Evolutionary conservation across 2,888 invertebrate species (phyloP), one percentile per base, ranked within the genome.

Genomic region (Limnephilus lunatus): DNA sequence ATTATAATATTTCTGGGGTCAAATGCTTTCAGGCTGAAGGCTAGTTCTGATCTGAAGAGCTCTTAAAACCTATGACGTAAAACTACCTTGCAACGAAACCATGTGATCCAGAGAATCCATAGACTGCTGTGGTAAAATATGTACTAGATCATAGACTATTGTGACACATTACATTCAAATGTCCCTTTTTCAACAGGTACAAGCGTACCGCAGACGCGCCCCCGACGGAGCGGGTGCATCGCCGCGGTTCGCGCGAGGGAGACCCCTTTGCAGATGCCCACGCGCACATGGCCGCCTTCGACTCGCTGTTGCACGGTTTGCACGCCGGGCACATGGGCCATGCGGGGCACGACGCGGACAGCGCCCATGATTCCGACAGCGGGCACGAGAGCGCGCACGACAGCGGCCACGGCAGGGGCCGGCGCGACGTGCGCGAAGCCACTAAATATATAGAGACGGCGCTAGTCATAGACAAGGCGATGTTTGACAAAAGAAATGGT

Each of bases 381-480:
- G 80, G 68, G 11, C n/a, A 25, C n/a, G 44, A 82, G 39, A 39
- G 7, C 39, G 7, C 39, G 39, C 39, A 5, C 39, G 39, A 39
- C 39, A 39, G 39, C 39, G 80, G 68, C 9, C 39, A 25, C n/a
- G 44, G 53, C 35, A 32, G 87, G 81, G n/a, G 39, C 48, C 87
- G 85, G 15, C 96, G 99, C 93, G 99, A 99, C 96, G 98, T 99
- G 93, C 97, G 98, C 90, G 98, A 98, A 95, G 98, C 98, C 94
- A 98, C 98, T 94, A 99, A 99, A 96, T 99, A 98, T 96, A 98
- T 99, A 94, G 99, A 99, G 96, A 98, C 99, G 92, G 99, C 99
- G 90, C 97, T 99, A 94, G 98, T 99, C 94, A 98, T 99, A 94
- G 99, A 99, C 96, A 98, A 99, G 95, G 98, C 98, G 87, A 99